These are phyloP conservation scores for Sceloporus tristichus DNA, from an alignment of 2,113 vertebrate genomes.

Conservation along the genomic window DNA sequence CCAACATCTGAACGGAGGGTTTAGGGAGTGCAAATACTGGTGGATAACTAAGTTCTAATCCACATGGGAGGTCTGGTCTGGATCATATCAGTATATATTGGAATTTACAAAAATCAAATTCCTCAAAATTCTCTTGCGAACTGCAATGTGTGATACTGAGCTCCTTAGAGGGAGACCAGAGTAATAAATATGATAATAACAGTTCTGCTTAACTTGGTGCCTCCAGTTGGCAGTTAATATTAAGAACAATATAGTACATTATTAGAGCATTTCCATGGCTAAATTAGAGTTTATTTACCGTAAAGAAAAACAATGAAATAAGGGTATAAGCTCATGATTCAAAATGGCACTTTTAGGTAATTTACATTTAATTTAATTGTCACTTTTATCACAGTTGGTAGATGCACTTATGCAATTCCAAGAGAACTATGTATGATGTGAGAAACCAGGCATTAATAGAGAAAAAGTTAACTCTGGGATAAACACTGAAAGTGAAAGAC, in stretches of 20 bases:
- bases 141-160: too few species aligned
- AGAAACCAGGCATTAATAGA: neutral
- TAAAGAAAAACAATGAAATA: neutral
- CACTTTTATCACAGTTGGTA: neutral
- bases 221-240: neutral
- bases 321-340: neutral
- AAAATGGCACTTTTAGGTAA: neutral
- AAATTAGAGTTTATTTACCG: slow-evolving; percentile 9
- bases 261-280: neutral
- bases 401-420: neutral
- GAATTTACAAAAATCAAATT: neutral
- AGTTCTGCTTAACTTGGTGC: neutral
- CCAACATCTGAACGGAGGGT: neutral
- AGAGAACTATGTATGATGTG: neutral
- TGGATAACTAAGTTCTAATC: neutral
- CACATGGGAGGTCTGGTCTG: neutral
- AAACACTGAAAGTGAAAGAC: neutral
- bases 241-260: neutral
- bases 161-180: neutral
- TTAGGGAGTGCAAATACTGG: neutral
- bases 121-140: neutral
- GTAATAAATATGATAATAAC: neutral
- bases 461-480: neutral
- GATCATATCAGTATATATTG: neutral
- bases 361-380: slow-evolving; percentile 14